Percentiles rank a stretch among this genome's conserved stretches.
Evolutionary conservation across 2,797 vertebrate species (phyloP).

Genomic region (Coregonus suidteri): DNA sequence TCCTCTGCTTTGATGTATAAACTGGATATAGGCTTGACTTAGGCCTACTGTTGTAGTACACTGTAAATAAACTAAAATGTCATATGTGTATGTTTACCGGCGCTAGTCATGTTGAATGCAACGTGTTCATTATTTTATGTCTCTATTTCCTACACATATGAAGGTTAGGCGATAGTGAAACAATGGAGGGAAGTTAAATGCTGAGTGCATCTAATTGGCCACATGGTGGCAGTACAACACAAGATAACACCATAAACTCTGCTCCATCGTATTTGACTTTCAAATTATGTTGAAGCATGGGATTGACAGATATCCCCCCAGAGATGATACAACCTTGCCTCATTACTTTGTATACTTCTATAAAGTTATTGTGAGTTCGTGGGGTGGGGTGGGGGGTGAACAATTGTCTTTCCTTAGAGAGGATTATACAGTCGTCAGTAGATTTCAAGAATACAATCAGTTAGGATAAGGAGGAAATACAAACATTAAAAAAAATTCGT

Average conservation of each 20-base stretch:
- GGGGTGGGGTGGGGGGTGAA: too few species aligned
- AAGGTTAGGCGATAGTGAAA: neutral
- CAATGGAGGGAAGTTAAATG: neutral
- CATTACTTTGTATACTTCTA: too few species aligned
- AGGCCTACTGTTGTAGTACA: neutral
- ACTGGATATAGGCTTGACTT: neutral
- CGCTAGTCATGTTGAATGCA: neutral
- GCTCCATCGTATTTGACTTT: too few species aligned
- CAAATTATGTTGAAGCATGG: too few species aligned
- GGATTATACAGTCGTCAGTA: too few species aligned
- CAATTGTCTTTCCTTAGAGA: too few species aligned
- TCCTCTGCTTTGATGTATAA: neutral
- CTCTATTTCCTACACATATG: neutral
- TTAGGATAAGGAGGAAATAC: too few species aligned
- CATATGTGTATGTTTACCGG: neutral
- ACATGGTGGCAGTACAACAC: slow-evolving; percentile 28
- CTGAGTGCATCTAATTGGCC: slow-evolving; percentile 13
- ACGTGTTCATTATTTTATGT: neutral
- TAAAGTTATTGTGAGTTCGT: too few species aligned
- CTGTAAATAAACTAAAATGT: slow-evolving; percentile 14
- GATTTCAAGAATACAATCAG: too few species aligned
- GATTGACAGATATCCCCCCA: too few species aligned
- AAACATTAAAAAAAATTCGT: too few species aligned
- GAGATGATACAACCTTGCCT: too few species aligned
- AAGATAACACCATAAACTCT: neutral